Conservation (phyloP, 2,113 vertebrate genomes). For the Varanus komodoensis region DNA sequence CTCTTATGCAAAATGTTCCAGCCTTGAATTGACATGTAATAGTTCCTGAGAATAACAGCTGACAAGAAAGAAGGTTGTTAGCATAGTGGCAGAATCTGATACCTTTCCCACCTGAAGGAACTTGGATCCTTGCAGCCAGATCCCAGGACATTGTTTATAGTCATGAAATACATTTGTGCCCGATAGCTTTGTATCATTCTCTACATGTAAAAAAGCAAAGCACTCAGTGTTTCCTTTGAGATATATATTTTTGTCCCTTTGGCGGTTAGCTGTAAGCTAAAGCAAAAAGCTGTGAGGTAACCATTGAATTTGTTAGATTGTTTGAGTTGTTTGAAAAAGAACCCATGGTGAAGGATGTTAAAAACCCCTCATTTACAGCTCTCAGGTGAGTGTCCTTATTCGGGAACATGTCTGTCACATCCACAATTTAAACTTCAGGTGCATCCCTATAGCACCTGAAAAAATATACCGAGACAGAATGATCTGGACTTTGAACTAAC, state of each 20-base stretch:
- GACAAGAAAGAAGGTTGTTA: constrained; percentile 19
- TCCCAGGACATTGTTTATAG: constrained; percentile 1
- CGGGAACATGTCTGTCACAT: not conserved
- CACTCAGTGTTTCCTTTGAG: not conserved
- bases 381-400: not conserved
- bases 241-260: constrained; percentile 15
- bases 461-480: not conserved
- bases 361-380: not conserved
- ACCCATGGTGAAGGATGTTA: not conserved
- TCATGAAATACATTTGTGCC: constrained; percentile 32
- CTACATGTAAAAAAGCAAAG: constrained; percentile 22
- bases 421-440: not conserved
- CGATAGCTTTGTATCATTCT: not conserved
- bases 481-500: not conserved
- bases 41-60: constrained; percentile 9
- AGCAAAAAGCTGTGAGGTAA: not conserved
- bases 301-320: not conserved
- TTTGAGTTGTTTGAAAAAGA: not conserved
- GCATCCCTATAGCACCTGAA: not conserved
- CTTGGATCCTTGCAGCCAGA: constrained; percentile 36
- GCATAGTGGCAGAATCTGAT: constrained; percentile 10
- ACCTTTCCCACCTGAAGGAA: constrained; percentile 25
- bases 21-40: constrained; percentile 46
- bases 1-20: constrained; percentile 37
- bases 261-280: not conserved